Evolutionary conservation across 2,797 vertebrate species (phyloP), one percentile per base, ranked within the genome.

Genomic region (Diplodus sargus): DNA sequence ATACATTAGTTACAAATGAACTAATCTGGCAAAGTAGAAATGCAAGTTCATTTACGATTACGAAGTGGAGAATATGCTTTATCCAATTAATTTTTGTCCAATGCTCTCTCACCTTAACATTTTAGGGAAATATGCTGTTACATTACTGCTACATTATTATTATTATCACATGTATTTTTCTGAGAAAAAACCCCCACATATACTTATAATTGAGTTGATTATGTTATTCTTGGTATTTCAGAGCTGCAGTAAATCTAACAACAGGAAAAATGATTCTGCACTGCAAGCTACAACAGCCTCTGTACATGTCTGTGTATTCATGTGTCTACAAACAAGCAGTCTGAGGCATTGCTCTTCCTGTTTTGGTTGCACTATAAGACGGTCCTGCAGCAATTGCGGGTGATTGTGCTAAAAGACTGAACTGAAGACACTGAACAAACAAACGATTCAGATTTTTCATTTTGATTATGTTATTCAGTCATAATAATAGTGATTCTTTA

Each of bases 311-410:
- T 69, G 48, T 69, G 73, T 70, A 70, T 81, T 63, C 67, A 63
- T 84, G 77, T 85, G 73, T 81, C 84, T 87, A 88, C 78, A 89
- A 87, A 79, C 71, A 85, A 68, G 70, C 78, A 81, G 86, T 70
- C 67, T 87, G 74, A 87, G 67, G 69, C 69, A 59, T 70, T 58
- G 74, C 82, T 88, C 85, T 93, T 92, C 89, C 87, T 91, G 90
- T 92, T 89, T 79, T 85, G 80, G 78, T 87, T 86, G 84, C 81
- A 79, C 59, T 63, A 16, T 59, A 69, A 71, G 53, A 78, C 61
- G 76, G 76, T 77, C 78, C 74, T 90, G 85, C 85, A 91, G 52
- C 86, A 81, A 90, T 53, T 90, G 88, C 81, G 58, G 47, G 51
- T 76, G 60, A 84, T 58, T 84, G 52, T 72, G 75, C 23, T 42